Percentiles rank a stretch among this genome's conserved stretches.
phyloP scores from a whole-genome alignment of 2,888 invertebrate genomes.

The Chironomus tentans region DNA sequence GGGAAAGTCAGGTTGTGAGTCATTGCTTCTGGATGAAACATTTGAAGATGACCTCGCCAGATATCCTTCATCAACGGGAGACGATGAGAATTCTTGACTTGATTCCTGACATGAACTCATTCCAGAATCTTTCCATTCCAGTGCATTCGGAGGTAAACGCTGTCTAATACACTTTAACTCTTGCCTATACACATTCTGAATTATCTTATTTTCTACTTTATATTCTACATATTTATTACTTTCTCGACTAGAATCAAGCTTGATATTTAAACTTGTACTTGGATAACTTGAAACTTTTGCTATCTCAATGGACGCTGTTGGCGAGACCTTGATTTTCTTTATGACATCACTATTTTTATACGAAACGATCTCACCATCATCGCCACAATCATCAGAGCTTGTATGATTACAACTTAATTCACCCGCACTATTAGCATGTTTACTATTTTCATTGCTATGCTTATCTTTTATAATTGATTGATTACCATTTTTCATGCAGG shows the following conservation, averaged over 20 bases:
- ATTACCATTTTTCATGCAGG: slow-evolving; percentile 13
- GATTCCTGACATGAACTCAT: slow-evolving; percentile 31
- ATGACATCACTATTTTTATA: not conserved
- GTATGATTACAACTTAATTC: slow-evolving; percentile 24
- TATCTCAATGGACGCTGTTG: slow-evolving; percentile 16
- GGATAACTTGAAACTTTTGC: slow-evolving; percentile 2
- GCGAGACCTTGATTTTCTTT: slow-evolving; percentile 12
- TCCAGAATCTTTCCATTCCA: slow-evolving; percentile 32
- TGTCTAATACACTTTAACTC: not conserved
- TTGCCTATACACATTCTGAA: slow-evolving; percentile 20
- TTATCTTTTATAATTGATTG: slow-evolving; percentile 12
- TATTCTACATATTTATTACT: not conserved
- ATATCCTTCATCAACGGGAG: not conserved
- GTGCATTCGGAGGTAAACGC: not conserved
- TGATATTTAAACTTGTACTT: slow-evolving; percentile 18
- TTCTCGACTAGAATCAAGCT: not conserved
- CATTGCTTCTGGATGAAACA: not conserved
- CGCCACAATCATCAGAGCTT: slow-evolving; percentile 17
- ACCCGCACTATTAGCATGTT: slow-evolving; percentile 21
- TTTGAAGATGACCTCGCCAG: slow-evolving; percentile 6
- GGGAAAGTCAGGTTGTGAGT: slow-evolving; percentile 10
- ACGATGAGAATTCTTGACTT: slow-evolving; percentile 31
- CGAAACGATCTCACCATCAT: not conserved
- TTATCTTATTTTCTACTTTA: slow-evolving; percentile 22
- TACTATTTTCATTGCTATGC: slow-evolving; percentile 13